phyloP scores from a whole-genome alignment of 2,113 vertebrate genomes.

The Hypanus sabinus region DNA sequence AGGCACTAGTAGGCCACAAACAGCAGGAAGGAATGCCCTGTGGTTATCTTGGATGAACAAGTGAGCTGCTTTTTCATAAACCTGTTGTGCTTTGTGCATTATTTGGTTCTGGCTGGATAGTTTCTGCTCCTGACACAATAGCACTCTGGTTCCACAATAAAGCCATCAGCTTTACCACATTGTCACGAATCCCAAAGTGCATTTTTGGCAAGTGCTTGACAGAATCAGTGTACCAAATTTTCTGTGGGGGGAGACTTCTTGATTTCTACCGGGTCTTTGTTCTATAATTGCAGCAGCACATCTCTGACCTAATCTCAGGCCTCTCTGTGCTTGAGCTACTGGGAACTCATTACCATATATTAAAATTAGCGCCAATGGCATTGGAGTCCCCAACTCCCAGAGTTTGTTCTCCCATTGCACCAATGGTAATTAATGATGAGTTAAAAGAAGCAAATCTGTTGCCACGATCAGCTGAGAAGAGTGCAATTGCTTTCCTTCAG shows the following conservation, averaged over 20 bases:
- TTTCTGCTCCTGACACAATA: neutral
- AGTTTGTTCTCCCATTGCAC: constrained; percentile 27
- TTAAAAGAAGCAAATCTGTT: constrained; percentile 31
- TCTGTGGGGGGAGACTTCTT: neutral
- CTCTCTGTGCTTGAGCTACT: neutral
- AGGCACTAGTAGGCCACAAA: neutral
- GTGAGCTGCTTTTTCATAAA: neutral
- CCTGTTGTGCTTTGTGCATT: neutral
- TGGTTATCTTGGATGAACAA: neutral
- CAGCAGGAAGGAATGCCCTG: neutral
- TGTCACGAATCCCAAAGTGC: neutral
- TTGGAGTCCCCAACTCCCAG: constrained; percentile 29
- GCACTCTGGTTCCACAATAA: neutral
- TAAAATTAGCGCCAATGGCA: constrained; percentile 35
- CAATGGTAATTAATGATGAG: constrained; percentile 34
- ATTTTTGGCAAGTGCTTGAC: neutral
- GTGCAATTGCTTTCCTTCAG: neutral
- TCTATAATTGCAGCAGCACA: neutral
- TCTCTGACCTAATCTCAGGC: constrained; percentile 30
- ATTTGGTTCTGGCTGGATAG: neutral
- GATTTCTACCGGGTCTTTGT: constrained; percentile 20
- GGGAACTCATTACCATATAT: constrained; percentile 32
- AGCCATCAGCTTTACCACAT: neutral
- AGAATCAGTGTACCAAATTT: neutral
- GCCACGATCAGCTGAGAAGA: constrained; percentile 7